Evolutionary conservation across 2,113 vertebrate genomes (phyloP).

Genomic region (Pelodiscus sinensis): DNA sequence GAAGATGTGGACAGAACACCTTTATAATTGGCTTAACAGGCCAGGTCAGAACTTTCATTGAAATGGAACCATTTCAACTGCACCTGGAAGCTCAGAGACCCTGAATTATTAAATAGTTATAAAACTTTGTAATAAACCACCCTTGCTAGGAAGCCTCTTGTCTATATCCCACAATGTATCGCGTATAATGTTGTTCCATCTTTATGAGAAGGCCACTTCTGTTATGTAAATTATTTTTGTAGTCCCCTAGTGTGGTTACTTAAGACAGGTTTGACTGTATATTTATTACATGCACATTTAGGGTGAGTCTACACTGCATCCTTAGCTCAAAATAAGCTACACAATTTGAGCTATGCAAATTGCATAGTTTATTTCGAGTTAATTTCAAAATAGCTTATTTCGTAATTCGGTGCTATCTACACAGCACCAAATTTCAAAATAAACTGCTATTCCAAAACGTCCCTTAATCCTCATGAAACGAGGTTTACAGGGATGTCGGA

Average conservation of each 20-base stretch:
- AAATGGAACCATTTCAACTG: background rate
- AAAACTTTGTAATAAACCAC: background rate
- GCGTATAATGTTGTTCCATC: background rate
- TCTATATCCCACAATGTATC: background rate
- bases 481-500: too few relatives aligned
- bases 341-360: too few relatives aligned
- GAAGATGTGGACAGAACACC: background rate
- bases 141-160: background rate
- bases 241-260: background rate
- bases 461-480: too few relatives aligned
- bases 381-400: too few relatives aligned
- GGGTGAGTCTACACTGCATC: too few relatives aligned
- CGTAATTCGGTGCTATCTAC: too few relatives aligned
- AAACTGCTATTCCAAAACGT: too few relatives aligned
- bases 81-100: background rate
- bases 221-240: background rate
- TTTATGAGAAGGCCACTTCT: background rate
- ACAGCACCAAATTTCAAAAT: too few relatives aligned
- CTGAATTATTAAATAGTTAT: background rate
- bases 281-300: background rate
- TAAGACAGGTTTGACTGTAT: background rate
- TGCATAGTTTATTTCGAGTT: too few relatives aligned
- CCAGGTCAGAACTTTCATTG: background rate
- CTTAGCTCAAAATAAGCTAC: too few relatives aligned
- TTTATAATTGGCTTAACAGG: background rate